Conservation (phyloP, 2,113 vertebrate genomes). For the Cacatua alba region DNA sequence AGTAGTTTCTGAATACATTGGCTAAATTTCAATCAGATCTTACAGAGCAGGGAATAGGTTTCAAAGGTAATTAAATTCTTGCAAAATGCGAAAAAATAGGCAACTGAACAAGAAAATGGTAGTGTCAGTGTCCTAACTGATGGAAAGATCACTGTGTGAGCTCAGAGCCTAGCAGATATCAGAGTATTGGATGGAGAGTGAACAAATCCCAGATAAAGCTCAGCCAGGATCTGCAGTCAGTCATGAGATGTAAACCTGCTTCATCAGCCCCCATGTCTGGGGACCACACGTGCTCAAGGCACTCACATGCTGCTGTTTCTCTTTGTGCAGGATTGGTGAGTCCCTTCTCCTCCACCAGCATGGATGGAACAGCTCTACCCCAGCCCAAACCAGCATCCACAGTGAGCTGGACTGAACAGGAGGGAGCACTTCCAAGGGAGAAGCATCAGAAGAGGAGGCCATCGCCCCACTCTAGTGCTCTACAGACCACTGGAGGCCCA, state of each 20-base stretch:
- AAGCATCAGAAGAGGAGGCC: background rate
- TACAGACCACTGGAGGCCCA: background rate
- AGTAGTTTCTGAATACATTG: background rate
- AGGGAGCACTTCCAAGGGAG: background rate
- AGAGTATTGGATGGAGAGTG: accelerated
- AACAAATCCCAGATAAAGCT: background rate
- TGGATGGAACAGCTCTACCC: background rate
- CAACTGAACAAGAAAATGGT: background rate
- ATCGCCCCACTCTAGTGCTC: background rate
- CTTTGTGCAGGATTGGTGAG: background rate
- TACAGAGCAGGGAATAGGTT: background rate
- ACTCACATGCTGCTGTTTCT: background rate
- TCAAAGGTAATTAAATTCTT: constrained; percentile 31
- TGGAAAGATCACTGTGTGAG: background rate
- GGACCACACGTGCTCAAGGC: accelerated
- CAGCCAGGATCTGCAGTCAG: background rate
- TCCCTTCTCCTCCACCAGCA: no score
- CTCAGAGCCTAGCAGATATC: background rate
- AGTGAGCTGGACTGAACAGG: background rate
- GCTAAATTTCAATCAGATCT: constrained; percentile 8
- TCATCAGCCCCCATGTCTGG: background rate
- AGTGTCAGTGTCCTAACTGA: background rate
- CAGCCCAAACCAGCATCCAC: accelerated
- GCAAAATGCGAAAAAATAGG: background rate
- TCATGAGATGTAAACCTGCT: background rate